Percentiles rank a stretch among this genome's conserved stretches.
Conservation (phyloP, 2,797 vertebrate genomes). For the Hirundo rustica region DNA sequence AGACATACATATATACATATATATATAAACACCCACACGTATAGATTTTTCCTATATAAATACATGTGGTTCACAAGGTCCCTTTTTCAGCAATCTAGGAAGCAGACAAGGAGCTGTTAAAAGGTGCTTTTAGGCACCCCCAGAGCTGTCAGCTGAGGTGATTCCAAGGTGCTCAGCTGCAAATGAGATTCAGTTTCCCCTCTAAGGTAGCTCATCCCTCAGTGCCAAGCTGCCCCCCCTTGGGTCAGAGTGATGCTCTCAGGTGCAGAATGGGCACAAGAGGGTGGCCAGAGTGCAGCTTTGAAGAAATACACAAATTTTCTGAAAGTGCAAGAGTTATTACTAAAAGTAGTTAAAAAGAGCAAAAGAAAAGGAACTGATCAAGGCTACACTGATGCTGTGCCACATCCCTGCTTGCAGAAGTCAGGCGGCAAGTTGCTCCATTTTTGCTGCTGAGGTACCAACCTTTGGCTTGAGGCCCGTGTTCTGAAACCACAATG, state of each 20-base stretch:
- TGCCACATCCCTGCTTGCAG: background rate
- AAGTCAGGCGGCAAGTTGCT: background rate
- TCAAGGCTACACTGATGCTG: background rate
- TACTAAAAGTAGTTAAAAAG: background rate
- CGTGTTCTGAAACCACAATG: constrained; percentile 16
- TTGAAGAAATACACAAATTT: background rate
- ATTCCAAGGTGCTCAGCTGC: background rate
- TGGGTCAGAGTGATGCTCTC: background rate
- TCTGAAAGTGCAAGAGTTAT: background rate
- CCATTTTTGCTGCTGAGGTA: constrained; percentile 1
- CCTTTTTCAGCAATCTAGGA: background rate
- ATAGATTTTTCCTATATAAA: background rate
- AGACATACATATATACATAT: too few species aligned
- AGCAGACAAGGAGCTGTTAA: background rate
- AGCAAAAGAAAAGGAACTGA: background rate
- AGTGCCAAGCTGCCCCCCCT: background rate
- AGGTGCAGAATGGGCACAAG: background rate
- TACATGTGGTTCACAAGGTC: background rate
- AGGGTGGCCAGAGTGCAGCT: background rate
- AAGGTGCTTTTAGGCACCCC: background rate
- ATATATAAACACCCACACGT: too few species aligned
- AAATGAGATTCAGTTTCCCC: background rate
- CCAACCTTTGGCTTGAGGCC: constrained; percentile 18
- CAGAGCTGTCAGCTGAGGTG: background rate
- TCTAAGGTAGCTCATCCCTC: background rate